Evolutionary conservation across 2,888 invertebrate genomes (phyloP), one percentile per base, ranked within the genome.

Genomic region (Rhingia rostrata): DNA sequence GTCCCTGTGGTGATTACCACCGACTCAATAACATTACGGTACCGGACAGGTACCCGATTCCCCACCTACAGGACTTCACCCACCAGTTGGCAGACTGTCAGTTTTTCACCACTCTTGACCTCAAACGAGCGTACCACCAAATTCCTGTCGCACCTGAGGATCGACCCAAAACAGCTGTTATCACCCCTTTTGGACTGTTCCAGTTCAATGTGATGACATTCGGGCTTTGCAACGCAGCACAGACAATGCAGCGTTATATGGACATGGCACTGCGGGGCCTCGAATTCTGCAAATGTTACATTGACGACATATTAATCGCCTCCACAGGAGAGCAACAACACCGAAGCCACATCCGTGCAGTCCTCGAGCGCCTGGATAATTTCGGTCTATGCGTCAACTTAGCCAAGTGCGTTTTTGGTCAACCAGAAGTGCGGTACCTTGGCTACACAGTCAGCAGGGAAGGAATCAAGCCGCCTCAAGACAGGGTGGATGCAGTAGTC

Each of bases 221-320:
- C 64, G 89, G 89, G 0, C 86, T 90, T 2, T 67, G 88, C 0
- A 90, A 90, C 58, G 89, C 89, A 4, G 88, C 47, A 43, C 43
- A 43, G n/a, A 43, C 37, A 9, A 37, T 37, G 37, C 6, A 43
- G 43, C 9, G 22, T 22, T 22, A 22, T 22, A 22, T 22, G 22
- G 22, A 22, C 22, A 22, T 22, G 22, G 22, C 22, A 22, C 22
- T 22, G 22, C 22, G 22, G 22, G 22, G 22, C 22, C 22, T 22
- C 22, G 2, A 22, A 22, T 22, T 22, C 22, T 22, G 22, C 22
- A 22, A 1, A 22, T 22, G 22, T 22, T 22, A 22, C 22, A 22
- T 22, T 22, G 22, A 22, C 22, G 22, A 22, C 22, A 22, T 22
- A 22, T 22, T 22, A 22, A 22, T 22, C 1, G 2, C 22, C 22